These are phyloP conservation scores for Littorina saxatilis DNA, from an alignment of 1,140 invertebrate genomes.

Conservation along the genomic window DNA sequence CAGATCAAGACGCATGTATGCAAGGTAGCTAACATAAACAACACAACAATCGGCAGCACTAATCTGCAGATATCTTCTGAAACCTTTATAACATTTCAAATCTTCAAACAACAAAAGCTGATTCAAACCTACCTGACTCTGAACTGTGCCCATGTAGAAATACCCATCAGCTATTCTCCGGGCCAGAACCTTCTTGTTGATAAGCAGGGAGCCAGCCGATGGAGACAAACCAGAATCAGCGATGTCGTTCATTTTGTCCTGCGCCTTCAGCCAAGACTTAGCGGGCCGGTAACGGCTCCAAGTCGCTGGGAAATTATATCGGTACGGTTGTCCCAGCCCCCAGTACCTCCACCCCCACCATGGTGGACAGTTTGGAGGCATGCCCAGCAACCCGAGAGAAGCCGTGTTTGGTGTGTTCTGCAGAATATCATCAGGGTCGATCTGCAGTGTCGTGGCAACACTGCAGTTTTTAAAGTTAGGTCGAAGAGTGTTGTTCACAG, in stretches of 20 bases:
- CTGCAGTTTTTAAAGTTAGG: conserved; percentile 69
- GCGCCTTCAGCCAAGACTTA: conserved; percentile 64
- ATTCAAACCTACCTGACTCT: conserved; percentile 70
- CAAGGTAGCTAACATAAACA: too few species aligned
- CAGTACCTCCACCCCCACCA: conserved; percentile 28
- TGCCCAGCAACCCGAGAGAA: conserved; percentile 13
- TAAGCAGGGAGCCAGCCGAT: conserved; percentile 70
- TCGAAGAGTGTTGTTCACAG: conserved; percentile 64
- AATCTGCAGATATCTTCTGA: too few species aligned
- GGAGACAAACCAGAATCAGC: conserved; percentile 62
- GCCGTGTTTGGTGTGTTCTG: conserved; percentile 50
- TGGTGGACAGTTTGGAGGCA: conserved; percentile 11
- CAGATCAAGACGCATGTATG: too few species aligned
- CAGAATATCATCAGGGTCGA: conserved; percentile 65
- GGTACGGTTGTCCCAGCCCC: conserved; percentile 45
- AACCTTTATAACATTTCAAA: too few species aligned
- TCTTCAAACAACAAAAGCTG: too few species aligned
- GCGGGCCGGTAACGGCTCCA: conserved; percentile 72
- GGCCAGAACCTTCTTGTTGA: conserved; percentile 71
- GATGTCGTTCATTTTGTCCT: conserved; percentile 58
- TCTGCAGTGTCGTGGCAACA: conserved; percentile 65
- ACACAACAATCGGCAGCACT: too few species aligned
- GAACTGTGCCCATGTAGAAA: conserved; percentile 72
- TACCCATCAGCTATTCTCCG: conserved; percentile 72
- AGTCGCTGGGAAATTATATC: conserved; percentile 67